These are phyloP conservation scores for Drosophila monieri DNA, from an alignment of 2,888 invertebrate genomes.

Conservation along the genomic window DNA sequence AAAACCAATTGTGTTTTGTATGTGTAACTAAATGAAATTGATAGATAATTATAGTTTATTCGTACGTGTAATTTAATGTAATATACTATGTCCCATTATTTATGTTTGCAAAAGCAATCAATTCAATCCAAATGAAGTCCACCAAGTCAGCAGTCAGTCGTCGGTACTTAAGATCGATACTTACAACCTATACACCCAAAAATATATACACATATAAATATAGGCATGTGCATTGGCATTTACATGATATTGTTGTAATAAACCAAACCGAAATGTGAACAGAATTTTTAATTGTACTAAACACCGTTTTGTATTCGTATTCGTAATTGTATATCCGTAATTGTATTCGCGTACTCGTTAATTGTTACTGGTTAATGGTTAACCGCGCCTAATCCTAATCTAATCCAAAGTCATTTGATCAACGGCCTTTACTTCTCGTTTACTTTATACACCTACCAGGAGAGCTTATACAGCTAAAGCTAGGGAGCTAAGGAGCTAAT, in stretches of 20 bases:
- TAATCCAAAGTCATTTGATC: conserved; percentile 78
- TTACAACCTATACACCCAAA: conserved; percentile 52
- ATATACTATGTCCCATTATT: conserved; percentile 51
- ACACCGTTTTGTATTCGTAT: conserved; percentile 74
- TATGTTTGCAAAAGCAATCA: conserved; percentile 37
- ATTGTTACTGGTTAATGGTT: conserved; percentile 67
- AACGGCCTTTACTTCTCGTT: conserved; percentile 76
- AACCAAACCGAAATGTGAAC: conserved; percentile 78
- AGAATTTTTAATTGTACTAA: conserved; percentile 79
- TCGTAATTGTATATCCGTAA: conserved; percentile 39
- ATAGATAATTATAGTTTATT: conserved; percentile 69
- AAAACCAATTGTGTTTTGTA: conserved; percentile 46
- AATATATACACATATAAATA: conserved; percentile 22
- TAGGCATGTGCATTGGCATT: conserved; percentile 41
- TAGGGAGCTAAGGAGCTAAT: conserved; percentile 11
- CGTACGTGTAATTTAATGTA: conserved; percentile 62
- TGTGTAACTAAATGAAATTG: conserved; percentile 73
- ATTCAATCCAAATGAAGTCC: conserved; percentile 25
- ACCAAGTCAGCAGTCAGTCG: conserved; percentile 49
- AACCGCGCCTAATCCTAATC: conserved; percentile 69
- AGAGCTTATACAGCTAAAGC: conserved; percentile 27
- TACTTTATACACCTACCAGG: conserved; percentile 66
- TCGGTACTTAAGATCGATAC: conserved; percentile 71
- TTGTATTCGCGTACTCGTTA: conserved; percentile 55
- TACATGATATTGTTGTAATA: conserved; percentile 71